Base-by-base conservation (phyloP, 2,113 vertebrate species). In the Urocynchramus pylzowi region DNA sequence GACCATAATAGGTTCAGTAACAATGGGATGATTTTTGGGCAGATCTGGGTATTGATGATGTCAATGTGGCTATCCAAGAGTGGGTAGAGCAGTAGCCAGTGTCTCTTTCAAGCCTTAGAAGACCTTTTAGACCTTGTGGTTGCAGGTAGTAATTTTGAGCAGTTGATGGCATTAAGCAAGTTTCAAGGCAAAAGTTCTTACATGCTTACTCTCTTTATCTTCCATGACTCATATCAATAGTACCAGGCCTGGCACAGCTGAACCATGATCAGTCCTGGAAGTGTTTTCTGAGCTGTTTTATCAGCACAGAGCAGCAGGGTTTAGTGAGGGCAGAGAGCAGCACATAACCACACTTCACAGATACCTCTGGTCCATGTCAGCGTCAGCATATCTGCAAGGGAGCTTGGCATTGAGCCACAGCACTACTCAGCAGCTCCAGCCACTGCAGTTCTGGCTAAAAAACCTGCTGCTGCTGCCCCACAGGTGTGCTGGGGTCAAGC, bases 321-420 rank as follows among this genome's bases (percentile, higher is more conserved):
- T 94, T 47, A 85, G 70, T n/a, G 89, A 65, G 89, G 63, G 78
- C 95, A 97, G 95, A 92, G 94, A 95, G 54, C 80, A 94, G 30
- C 63, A 35, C 54, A 41, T 9, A 80, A 2, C 84, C 59, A 91
- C 71, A 94, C 73, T 93, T 56, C 88, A 84, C 71, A 81, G 79
- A 24, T 74, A 37, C 68, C 85, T 93, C 76, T 92, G 85, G 16
- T 61, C 71, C 47, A 1, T 90, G 88, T 77, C 94, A 93, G n/a
- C 0, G 1, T 84, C 95, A 88, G 92, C 28, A 0, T 20, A 65
- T 61, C 70, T 73, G 84, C 26, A 7, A 73, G 49, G 27, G 15
- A 91, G 42, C 63, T 23, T 94, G 94, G 74, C 69, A 33, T 4
- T 4, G 54, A 77, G 92, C 84, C 94, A 79, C 30, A 53, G 65